These are phyloP conservation scores for Achlya flavicornis DNA, from an alignment of 2,888 invertebrate genomes.

Conservation along the genomic window DNA sequence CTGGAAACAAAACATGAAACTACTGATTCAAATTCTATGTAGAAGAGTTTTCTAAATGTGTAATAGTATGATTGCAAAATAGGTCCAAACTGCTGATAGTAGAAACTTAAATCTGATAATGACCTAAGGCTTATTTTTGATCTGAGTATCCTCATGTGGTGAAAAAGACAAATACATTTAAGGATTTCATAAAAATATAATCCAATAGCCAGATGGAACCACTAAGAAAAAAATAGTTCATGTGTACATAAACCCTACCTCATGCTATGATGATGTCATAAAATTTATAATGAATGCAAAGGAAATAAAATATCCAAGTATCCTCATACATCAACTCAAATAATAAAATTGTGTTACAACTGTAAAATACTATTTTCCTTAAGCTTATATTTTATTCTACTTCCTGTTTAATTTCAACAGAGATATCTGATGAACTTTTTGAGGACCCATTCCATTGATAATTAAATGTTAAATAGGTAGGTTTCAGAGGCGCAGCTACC, in stretches of 20 bases:
- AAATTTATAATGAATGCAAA: background rate
- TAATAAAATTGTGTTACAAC: background rate
- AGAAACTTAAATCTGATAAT: background rate
- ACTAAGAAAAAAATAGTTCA: background rate
- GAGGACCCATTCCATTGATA: no score
- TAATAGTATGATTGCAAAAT: background rate
- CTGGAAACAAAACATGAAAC: background rate
- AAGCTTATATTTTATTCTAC: background rate
- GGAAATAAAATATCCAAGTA: background rate
- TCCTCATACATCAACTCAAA: background rate
- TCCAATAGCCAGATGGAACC: background rate
- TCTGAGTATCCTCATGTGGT: no score
- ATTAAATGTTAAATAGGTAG: no score
- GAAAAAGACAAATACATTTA: no score
- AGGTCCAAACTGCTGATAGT: no score
- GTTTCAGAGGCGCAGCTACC: no score
- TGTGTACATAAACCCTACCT: background rate
- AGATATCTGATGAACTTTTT: no score
- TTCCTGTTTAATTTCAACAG: no score
- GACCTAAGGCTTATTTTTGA: no score
- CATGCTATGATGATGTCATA: constrained; percentile 2
- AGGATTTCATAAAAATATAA: no score
- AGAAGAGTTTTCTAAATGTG: no score
- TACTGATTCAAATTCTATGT: background rate
- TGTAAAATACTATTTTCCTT: constrained; percentile 1